Conservation (phyloP, 2,113 vertebrate genomes). For the Indicator indicator region DNA sequence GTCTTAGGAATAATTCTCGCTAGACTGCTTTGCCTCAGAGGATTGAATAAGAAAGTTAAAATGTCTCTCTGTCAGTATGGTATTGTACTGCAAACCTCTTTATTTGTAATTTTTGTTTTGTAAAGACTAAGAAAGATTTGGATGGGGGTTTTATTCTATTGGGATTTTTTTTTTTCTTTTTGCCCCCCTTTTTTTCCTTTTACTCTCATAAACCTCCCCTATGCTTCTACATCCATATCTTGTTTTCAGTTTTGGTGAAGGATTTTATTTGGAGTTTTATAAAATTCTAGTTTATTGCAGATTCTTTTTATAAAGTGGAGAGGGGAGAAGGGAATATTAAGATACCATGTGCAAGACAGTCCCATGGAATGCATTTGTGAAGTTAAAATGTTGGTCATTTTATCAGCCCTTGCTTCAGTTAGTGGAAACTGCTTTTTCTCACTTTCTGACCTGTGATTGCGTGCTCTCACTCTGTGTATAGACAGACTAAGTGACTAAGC, state of each 20-base stretch:
- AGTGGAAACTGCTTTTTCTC: background rate
- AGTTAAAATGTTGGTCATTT: background rate
- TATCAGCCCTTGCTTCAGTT: background rate
- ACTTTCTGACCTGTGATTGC: background rate
- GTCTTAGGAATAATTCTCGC: background rate
- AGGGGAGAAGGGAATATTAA: background rate
- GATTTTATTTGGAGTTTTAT: constrained; percentile 61
- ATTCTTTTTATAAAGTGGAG: constrained; percentile 51
- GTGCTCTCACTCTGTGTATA: background rate
- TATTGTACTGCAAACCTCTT: background rate
- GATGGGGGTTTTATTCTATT: background rate
- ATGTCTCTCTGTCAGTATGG: background rate
- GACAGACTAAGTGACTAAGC: background rate
- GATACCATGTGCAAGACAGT: constrained; percentile 15
- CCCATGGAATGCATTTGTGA: constrained; percentile 22
- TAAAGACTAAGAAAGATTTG: constrained; percentile 20
- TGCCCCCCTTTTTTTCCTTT: background rate
- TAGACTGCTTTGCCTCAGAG: background rate
- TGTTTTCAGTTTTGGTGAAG: constrained; percentile 64
- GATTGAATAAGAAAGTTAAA: background rate
- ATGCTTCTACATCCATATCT: constrained; percentile 35
- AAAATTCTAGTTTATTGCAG: constrained; percentile 67
- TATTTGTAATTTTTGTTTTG: constrained; percentile 26
- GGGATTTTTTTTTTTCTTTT: background rate
- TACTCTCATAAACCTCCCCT: constrained; percentile 54